Evolutionary conservation across 2,888 invertebrate species (phyloP), one percentile per base, ranked within the genome.

Genomic region (Ceraclea dissimilis): DNA sequence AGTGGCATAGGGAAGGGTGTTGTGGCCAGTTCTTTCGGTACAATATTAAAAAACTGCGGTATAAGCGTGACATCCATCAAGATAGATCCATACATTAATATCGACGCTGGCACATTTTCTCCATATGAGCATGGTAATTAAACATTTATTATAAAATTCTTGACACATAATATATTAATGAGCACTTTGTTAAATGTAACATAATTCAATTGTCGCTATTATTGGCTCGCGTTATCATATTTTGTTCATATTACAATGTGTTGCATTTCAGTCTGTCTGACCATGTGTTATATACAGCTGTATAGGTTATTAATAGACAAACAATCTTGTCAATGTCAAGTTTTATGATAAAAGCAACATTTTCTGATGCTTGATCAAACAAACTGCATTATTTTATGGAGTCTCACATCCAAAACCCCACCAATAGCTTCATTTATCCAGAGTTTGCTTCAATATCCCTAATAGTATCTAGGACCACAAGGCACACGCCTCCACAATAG

Each of bases 1-100:
- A 97, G 97, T 77, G 99, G 99, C 50, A 93, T 97, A 56, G 96
- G 96, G 34, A 96, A 96, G 79, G 95, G 95, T 63, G 93, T 95
- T 39, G 93, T 95, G 62, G 91, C 94, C 39, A 93, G 93, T 73
- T 93, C 93, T 33, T 90, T 99, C 73, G 99, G 97, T 49, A 93
- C 95, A 39, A 86, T 96, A 67, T 78, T 99, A 34, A 97, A 98
- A 77, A 90, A 93, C 66, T 93, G 93, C 70, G 95, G 95, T 26
- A 87, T 97, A 63, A 86, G 90, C 73, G 97, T 99, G 54, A 97
- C 99, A 55, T 93, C 96, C 47, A 99, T 99, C 67, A 99, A 99
- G 82, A 99, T 99, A 70, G 99, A 99, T 74, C 99, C 99, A 0
- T 99, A 99, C 70, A 93, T 99, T 63, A 99, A 99, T 75, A 94